Evolutionary conservation across 2,797 vertebrate species (phyloP).

Genomic region (Falco rusticolus): DNA sequence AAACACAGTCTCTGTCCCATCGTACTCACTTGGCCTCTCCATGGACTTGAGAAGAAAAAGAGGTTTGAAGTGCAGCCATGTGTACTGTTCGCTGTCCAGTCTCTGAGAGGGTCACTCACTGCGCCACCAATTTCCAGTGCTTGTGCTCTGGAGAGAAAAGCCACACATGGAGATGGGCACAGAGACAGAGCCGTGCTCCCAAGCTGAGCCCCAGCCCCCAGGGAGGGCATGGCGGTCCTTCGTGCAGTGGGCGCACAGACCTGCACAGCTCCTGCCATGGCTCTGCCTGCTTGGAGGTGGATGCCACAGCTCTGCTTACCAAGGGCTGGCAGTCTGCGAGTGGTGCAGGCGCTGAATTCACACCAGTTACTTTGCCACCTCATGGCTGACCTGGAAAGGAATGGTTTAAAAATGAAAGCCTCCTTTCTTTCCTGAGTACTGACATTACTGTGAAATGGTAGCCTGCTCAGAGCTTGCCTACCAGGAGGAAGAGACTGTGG

Average conservation of each 20-base stretch:
- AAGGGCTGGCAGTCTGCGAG: not conserved
- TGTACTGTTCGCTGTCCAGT: fast-evolving
- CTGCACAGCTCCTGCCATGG: not conserved
- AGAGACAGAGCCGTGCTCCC: fast-evolving
- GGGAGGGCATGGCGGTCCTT: not conserved
- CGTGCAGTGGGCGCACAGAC: not conserved
- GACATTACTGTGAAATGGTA: not conserved
- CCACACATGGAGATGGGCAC: not conserved
- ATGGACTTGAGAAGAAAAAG: not conserved
- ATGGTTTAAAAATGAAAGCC: not conserved
- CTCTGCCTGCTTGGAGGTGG: not conserved
- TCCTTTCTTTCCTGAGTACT: not conserved
- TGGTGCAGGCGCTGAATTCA: not conserved
- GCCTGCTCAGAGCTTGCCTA: not conserved
- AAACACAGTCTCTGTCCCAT: not conserved
- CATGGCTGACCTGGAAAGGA: not conserved
- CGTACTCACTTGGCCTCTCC: not conserved
- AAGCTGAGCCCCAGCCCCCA: fast-evolving
- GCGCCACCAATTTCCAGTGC: not conserved
- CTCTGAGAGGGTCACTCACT: not conserved
- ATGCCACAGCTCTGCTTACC: not conserved
- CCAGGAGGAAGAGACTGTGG: not conserved
- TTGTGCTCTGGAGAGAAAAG: not conserved
- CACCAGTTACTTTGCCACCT: not conserved
- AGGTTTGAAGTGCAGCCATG: not conserved